Base-by-base conservation (phyloP, 2,113 vertebrate species). In the Nothobranchius furzeri region DNA sequence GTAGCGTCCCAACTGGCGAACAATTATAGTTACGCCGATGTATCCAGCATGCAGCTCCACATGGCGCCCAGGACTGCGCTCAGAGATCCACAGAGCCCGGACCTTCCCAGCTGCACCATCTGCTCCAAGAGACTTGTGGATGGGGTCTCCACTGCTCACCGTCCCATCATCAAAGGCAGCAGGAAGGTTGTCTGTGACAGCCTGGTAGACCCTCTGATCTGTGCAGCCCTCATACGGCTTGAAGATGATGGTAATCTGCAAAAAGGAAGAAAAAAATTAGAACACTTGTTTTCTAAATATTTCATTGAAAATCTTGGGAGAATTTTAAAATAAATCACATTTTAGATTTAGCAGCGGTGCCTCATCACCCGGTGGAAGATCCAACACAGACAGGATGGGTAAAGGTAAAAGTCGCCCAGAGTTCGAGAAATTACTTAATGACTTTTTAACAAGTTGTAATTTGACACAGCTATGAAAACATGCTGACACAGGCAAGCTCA, bases 161-260 rank as follows among this genome's bases (percentile, higher is more conserved):
- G 96, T 96, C 52, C 98, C 97, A 7, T 98, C 98, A 55, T 97
- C 94, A 46, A 99, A 99, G 73, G 98, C 96, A 3, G 96, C 95
- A 0, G 97, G 97, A 46, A 99, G 93, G 89, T 96, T 95, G 70
- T 98, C 95, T 1, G 95, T 95, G 84, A 96, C 93, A 0, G 96
- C 97, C 69, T 99, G 97, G 92, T 99, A 99, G 0, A 99, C 97
- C 73, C 96, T 96, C 93, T 98, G 96, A 49, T 98, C 95, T 1
- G 95, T 98, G 64, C 98, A 98, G 54, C 95, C 95, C 54, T 92
- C 94, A 61, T 94, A 96, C 0, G 97, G 94, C 84, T 99, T 99
- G 87, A 99, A 99, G 85, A 98, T 99, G 67, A 99, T 88, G 5
- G 98, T 99, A 84, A 99, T 90, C 97, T 98, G 69, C 2, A 75